A percentile compares a stretch with the other conserved stretches of the same genome.
phyloP scores from a whole-genome alignment of 23 tunicate species.

The Oikopleura albicans region DNA sequence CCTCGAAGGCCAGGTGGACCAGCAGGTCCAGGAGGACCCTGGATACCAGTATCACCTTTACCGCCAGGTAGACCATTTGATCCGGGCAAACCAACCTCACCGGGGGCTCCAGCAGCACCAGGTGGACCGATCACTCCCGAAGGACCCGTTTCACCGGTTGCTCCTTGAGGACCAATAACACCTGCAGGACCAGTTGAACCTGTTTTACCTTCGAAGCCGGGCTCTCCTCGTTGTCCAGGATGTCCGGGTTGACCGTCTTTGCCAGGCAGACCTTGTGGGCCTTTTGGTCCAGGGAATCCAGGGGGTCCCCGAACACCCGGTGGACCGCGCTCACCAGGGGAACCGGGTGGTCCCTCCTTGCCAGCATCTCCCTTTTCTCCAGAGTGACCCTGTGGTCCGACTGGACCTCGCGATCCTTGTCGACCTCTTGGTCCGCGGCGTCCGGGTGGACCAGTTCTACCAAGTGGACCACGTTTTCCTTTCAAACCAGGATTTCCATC shows the following conservation, averaged over 20 bases:
- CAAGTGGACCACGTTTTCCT: constrained; percentile 6
- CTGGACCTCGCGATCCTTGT: constrained; percentile 3
- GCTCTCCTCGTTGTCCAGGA: not conserved
- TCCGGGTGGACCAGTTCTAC: not conserved
- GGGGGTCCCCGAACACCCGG: constrained; percentile 2
- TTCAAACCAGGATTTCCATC: not conserved
- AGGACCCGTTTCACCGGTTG: constrained; percentile 15
- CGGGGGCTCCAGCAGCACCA: not conserved
- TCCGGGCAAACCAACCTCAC: not conserved
- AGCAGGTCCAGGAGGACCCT: not conserved
- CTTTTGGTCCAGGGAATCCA: not conserved
- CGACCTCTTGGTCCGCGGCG: not conserved
- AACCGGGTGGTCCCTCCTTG: constrained; percentile 10
- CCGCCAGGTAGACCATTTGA: not conserved
- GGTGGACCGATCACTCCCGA: not conserved
- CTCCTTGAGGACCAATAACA: constrained; percentile 2
- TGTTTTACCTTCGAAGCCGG: constrained; percentile 7
- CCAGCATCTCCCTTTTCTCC: constrained; percentile 6
- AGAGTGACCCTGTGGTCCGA: not conserved
- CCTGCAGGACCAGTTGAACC: not conserved
- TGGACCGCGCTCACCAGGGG: constrained; percentile 6
- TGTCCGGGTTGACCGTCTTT: constrained; percentile 14
- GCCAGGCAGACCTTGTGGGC: constrained; percentile 9
- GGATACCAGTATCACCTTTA: constrained; percentile 18
- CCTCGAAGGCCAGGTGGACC: constrained; percentile 17